Percentiles rank a stretch among this genome's conserved stretches.
phyloP scores from a whole-genome alignment of 2,113 vertebrate genomes.

The Spermophilus dauricus region DNA sequence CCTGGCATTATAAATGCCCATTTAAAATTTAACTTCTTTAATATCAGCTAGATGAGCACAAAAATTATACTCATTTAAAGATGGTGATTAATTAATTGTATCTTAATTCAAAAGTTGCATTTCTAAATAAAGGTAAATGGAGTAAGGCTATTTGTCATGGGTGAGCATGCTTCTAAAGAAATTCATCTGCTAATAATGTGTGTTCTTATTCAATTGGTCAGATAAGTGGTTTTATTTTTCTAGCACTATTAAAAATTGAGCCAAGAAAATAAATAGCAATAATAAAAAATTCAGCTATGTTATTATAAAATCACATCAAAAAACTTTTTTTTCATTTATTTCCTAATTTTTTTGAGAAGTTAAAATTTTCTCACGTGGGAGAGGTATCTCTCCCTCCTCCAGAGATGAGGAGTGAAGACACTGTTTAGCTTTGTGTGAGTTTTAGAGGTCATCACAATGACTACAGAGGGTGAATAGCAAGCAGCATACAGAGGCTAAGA shows the following conservation, averaged over 20 bases:
- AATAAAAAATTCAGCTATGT: background rate
- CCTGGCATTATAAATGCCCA: background rate
- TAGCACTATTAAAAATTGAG: background rate
- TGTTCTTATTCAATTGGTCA: background rate
- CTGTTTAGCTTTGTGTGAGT: background rate
- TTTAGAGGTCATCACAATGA: background rate
- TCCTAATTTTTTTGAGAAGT: background rate
- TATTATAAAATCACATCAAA: background rate
- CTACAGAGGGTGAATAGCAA: background rate
- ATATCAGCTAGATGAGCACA: background rate
- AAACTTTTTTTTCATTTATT: background rate
- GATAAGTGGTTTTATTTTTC: background rate
- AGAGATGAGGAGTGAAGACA: background rate
- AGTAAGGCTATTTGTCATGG: background rate
- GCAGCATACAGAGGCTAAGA: background rate
- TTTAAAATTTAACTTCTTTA: slow-evolving; percentile 9
- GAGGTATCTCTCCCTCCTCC: background rate
- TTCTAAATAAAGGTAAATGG: background rate
- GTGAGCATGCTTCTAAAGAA: background rate
- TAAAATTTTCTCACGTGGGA: background rate
- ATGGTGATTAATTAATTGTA: background rate
- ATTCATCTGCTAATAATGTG: background rate
- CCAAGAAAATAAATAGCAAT: background rate
- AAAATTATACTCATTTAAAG: background rate
- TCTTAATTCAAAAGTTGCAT: slow-evolving; percentile 5